A percentile compares a stretch with the other conserved stretches of the same genome.
These are phyloP conservation scores for Cuculus canorus DNA, from an alignment of 2,797 vertebrate species.

Conservation along the genomic window DNA sequence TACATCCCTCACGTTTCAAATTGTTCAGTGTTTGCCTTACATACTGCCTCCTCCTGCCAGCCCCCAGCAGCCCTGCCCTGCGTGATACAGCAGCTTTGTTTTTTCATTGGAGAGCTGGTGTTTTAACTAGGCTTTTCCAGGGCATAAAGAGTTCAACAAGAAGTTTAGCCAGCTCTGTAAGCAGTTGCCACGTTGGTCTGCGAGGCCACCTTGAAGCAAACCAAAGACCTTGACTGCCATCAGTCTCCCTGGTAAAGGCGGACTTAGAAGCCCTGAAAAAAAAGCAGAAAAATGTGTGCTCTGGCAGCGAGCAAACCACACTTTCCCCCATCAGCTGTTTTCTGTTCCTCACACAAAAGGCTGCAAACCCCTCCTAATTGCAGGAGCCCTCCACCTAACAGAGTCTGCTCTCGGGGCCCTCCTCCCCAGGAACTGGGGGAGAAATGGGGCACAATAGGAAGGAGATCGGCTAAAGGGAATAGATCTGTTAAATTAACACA, in stretches of 20 bases:
- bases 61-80: neutral
- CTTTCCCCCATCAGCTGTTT: conserved; percentile 66
- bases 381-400: conserved; percentile 68
- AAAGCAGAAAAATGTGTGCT: neutral
- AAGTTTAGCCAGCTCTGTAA: neutral
- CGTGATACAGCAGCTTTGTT: neutral
- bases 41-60: neutral
- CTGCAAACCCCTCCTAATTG: conserved; percentile 62
- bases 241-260: neutral
- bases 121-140: neutral
- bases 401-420: conserved; percentile 59
- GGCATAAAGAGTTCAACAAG: neutral
- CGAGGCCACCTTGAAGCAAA: neutral
- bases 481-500: conserved; percentile 80
- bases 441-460: conserved; percentile 67
- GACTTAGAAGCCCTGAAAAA: neutral
- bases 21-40: neutral
- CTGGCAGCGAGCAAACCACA: neutral
- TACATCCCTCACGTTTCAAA: rapidly evolving
- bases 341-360: conserved; percentile 64
- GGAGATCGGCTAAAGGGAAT: conserved; percentile 71
- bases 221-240: conserved; percentile 5
- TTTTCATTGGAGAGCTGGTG: neutral
- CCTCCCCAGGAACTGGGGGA: conserved; percentile 69
- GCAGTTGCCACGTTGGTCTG: neutral